Base-by-base conservation (phyloP, 2,113 vertebrate species). In the Gymnarchus niloticus region DNA sequence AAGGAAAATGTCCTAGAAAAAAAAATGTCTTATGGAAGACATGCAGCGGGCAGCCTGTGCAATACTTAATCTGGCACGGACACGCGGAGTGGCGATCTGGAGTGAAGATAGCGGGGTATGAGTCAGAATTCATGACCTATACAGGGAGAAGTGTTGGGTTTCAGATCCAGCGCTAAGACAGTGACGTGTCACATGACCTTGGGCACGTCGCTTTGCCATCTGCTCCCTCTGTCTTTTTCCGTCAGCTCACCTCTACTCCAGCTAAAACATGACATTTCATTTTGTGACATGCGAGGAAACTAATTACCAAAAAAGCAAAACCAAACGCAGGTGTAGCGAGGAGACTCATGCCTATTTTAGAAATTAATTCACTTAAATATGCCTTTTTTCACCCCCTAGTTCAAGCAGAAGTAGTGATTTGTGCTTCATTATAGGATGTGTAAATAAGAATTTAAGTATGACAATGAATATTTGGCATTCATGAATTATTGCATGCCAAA, bases 131-230 rank as follows among this genome's bases (percentile, higher is more conserved):
- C 91, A 87, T 93, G 93, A 92, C 92, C 93, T 91, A 93, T 86
- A 92, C 91, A 89, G 89, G 87, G 88, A 82, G 85, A 90, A 90
- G 91, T 88, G 89, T 92, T 90, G 88, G 91, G 90, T 95, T 94
- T 94, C 91, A 93, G 92, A 93, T 91, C 89, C 90, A 91, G 91
- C 17, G 86, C 90, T 92, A 88, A 88, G 88, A 93, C 92, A 91
- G 89, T 87, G 89, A 90, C 86, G 88, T 87, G 92, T 92, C 93
- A 93, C 91, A 93, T 94, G 94, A 95, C 94, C 94, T 95, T 95
- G 94, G 92, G 92, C 92, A 90, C 91, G 93, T 94, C 92, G 91
- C 54, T 77, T 90, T 91, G 93, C 94, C 94, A 95, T 95, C 94
- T 95, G 94, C 94, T 93, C 91, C 89, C 90, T 92, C 92, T 91